Conservation (phyloP, 2,797 vertebrate genomes). For the Serranus cabrilla region DNA sequence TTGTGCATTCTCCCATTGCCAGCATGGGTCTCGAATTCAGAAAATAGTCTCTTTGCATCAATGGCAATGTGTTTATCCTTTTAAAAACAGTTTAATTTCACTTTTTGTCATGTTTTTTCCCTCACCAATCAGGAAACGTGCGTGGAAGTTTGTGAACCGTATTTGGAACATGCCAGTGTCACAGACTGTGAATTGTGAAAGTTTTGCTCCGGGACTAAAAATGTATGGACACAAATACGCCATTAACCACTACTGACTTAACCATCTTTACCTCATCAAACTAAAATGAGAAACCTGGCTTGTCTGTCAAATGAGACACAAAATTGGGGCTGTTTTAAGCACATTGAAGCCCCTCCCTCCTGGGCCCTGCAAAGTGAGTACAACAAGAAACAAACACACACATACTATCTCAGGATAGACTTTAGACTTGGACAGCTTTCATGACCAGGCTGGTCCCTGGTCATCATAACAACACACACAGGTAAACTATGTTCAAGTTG, state of each 20-base stretch:
- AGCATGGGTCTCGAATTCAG: slow-evolving; percentile 48
- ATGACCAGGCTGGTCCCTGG: slow-evolving; percentile 37
- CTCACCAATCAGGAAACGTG: slow-evolving; percentile 25
- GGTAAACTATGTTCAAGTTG: slow-evolving; percentile 62
- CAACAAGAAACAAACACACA: slow-evolving; percentile 17
- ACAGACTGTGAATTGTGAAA: slow-evolving; percentile 53
- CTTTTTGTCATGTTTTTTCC: slow-evolving; percentile 22
- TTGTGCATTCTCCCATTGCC: slow-evolving; percentile 58
- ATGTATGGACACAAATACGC: slow-evolving; percentile 55
- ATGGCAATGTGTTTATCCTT: slow-evolving; percentile 35
- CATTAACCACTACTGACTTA: slow-evolving; percentile 42
- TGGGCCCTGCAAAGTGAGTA: slow-evolving; percentile 12
- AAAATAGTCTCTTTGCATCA: slow-evolving; percentile 55
- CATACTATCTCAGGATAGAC: slow-evolving; percentile 26
- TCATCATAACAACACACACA: slow-evolving; percentile 49
- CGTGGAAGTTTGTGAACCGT: slow-evolving; percentile 36
- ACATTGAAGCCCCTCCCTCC: not conserved
- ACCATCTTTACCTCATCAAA: slow-evolving; percentile 46
- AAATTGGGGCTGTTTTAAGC: slow-evolving; percentile 31
- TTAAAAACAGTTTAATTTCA: slow-evolving; percentile 42
- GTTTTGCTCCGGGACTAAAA: slow-evolving; percentile 40
- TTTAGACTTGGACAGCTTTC: slow-evolving; percentile 35
- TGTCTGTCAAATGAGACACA: slow-evolving; percentile 41
- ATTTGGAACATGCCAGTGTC: slow-evolving; percentile 37
- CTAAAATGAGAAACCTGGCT: slow-evolving; percentile 43